Evolutionary conservation across 2,888 invertebrate species (phyloP).

Genomic region (Acleris cristana): DNA sequence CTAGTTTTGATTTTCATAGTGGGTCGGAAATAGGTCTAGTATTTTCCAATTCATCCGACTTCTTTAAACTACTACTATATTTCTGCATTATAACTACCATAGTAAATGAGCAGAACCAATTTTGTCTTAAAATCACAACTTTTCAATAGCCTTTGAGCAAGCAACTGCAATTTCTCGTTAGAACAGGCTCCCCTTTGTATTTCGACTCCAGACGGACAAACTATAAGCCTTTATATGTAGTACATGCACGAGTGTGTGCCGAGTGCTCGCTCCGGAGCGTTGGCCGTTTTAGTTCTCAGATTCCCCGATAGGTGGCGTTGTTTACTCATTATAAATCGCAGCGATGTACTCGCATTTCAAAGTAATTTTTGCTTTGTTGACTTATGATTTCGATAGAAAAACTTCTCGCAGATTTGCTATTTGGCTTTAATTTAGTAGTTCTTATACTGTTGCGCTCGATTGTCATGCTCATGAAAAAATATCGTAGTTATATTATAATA

Average conservation of each 20-base stretch:
- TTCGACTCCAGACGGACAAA: conserved; percentile 6
- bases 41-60: too few relatives aligned
- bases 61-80: too few relatives aligned
- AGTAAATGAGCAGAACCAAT: neutral
- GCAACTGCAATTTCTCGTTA: neutral
- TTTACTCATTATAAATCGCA: neutral
- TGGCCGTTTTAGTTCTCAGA: neutral
- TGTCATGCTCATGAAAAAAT: too few relatives aligned
- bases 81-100: neutral
- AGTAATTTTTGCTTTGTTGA: too few relatives aligned
- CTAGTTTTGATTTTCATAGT: too few relatives aligned
- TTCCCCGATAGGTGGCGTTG: conserved; percentile 1
- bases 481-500: too few relatives aligned
- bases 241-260: neutral
- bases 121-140: neutral
- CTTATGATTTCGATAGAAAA: too few relatives aligned
- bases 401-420: too few relatives aligned
- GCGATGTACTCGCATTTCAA: neutral
- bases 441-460: too few relatives aligned
- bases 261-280: neutral
- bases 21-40: too few relatives aligned
- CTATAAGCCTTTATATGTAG: neutral
- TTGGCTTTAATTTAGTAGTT: too few relatives aligned
- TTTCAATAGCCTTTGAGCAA: neutral
- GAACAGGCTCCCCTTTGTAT: conserved; percentile 4